phyloP scores from a whole-genome alignment of 2,888 invertebrate genomes.

The Spialia ferax region DNA sequence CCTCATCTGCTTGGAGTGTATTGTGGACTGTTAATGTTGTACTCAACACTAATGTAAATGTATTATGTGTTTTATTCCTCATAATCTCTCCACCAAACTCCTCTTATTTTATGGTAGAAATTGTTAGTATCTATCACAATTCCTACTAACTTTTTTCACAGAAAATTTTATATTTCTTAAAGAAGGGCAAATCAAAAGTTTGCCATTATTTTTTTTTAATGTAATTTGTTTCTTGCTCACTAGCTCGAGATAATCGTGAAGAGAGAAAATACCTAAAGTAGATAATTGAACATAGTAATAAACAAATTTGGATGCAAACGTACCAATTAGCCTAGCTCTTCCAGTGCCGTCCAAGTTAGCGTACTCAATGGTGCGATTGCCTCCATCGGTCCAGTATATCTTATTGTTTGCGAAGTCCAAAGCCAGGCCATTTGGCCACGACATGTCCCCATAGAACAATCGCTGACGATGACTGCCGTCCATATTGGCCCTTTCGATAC shows the following conservation, averaged over 20 bases:
- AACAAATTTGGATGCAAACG: background rate
- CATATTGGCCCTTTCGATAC: conserved; percentile 96
- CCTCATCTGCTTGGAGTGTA: conserved; percentile 70
- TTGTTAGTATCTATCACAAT: too few relatives aligned
- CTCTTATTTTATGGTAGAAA: too few relatives aligned
- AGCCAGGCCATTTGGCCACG: conserved; percentile 95
- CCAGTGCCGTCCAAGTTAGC: conserved; percentile 92
- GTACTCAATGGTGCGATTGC: conserved; percentile 92
- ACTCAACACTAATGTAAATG: background rate
- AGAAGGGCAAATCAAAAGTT: too few relatives aligned
- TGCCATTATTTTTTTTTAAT: too few relatives aligned
- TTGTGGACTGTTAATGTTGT: conserved; percentile 4
- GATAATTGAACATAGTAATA: background rate
- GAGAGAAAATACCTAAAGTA: background rate
- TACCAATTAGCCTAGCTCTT: conserved; percentile 89
- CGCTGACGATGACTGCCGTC: conserved; percentile 91
- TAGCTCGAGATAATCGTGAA: too few relatives aligned
- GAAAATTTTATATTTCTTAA: too few relatives aligned
- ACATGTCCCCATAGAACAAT: conserved; percentile 89
- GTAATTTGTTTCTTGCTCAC: too few relatives aligned
- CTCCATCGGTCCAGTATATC: conserved; percentile 96
- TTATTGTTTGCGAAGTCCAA: conserved; percentile 91
- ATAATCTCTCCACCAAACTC: too few relatives aligned
- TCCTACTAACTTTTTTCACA: too few relatives aligned
- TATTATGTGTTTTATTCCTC: too few relatives aligned